These are phyloP conservation scores for Regulus satrapa DNA, from an alignment of 2,113 vertebrate genomes.

Conservation along the genomic window DNA sequence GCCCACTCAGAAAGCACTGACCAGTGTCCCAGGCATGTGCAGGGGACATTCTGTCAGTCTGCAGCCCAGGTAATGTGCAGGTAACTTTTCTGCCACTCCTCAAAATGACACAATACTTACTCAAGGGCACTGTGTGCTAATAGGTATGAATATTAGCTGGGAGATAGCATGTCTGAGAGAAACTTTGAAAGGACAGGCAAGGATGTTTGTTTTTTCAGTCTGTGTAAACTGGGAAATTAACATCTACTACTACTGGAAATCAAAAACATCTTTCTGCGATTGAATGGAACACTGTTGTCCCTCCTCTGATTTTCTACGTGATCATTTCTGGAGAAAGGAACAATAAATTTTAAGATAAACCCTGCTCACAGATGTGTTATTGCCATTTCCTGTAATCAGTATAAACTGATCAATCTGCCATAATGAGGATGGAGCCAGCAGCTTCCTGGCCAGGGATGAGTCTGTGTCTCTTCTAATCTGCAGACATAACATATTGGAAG, in stretches of 20 bases:
- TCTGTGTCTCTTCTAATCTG: constrained; percentile 56
- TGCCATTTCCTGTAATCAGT: constrained; percentile 73
- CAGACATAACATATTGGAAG: constrained; percentile 41
- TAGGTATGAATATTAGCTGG: not conserved
- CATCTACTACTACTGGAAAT: not conserved
- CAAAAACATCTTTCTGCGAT: not conserved
- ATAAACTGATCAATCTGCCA: constrained; percentile 69
- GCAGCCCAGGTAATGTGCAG: not conserved
- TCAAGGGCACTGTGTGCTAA: not conserved
- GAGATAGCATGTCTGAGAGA: not conserved
- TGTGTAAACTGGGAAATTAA: not conserved
- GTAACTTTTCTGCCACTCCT: not conserved
- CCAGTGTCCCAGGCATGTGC: fast-evolving
- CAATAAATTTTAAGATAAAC: constrained; percentile 40
- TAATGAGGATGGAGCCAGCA: constrained; percentile 69
- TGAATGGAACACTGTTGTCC: not conserved
- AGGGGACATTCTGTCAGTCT: fast-evolving
- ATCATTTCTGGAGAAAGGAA: not conserved
- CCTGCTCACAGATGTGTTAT: constrained; percentile 58
- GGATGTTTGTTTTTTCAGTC: not conserved
- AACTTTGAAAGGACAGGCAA: not conserved
- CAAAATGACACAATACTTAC: not conserved
- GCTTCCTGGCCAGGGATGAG: constrained; percentile 59
- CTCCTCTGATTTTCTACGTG: not conserved
- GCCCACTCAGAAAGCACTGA: not conserved